Percentiles rank a stretch among this genome's conserved stretches.
phyloP scores from a whole-genome alignment of 92 coral and sea anemone genomes.

The Isaurus tuberculatus region DNA sequence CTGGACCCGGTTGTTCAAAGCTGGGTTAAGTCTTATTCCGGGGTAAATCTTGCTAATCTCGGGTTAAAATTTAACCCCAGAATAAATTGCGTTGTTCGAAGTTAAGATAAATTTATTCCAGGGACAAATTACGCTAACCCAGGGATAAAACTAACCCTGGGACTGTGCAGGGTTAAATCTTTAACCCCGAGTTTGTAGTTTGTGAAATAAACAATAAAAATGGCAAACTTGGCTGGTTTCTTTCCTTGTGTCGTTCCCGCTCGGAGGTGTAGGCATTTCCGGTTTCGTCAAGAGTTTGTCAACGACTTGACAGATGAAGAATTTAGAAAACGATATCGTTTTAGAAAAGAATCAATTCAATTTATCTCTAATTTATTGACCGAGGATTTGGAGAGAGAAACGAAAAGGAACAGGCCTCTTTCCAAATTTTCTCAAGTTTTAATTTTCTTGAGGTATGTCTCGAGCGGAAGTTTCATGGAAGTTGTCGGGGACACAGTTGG shows the following conservation, averaged over 20 bases:
- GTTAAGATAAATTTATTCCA: not conserved
- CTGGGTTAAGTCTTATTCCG: constrained; percentile 17
- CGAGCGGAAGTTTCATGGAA: constrained; percentile 47
- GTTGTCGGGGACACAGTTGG: constrained; percentile 58
- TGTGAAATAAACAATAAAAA: not conserved
- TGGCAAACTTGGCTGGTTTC: constrained; percentile 9
- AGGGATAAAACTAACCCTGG: constrained; percentile 2
- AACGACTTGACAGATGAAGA: not conserved
- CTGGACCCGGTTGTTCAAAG: constrained; percentile 42
- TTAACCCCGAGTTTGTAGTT: not conserved
- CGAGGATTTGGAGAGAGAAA: constrained; percentile 25
- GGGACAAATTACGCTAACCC: not conserved
- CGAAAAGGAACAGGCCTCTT: constrained; percentile 34
- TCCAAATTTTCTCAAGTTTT: constrained; percentile 24
- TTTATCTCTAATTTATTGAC: constrained; percentile 15
- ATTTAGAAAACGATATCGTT: not conserved
- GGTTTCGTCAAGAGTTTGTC: not conserved
- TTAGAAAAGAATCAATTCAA: constrained; percentile 8
- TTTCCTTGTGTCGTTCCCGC: not conserved
- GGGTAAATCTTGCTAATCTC: constrained; percentile 11
- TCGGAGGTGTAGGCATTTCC: not conserved
- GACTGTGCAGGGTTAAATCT: constrained; percentile 29
- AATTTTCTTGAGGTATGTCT: constrained; percentile 38
- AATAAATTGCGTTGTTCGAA: constrained; percentile 13
- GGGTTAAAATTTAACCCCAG: constrained; percentile 20